Percentiles rank a stretch among this genome's conserved stretches.
phyloP scores from a whole-genome alignment of 1,140 invertebrate genomes.

The Planococcus citri region DNA sequence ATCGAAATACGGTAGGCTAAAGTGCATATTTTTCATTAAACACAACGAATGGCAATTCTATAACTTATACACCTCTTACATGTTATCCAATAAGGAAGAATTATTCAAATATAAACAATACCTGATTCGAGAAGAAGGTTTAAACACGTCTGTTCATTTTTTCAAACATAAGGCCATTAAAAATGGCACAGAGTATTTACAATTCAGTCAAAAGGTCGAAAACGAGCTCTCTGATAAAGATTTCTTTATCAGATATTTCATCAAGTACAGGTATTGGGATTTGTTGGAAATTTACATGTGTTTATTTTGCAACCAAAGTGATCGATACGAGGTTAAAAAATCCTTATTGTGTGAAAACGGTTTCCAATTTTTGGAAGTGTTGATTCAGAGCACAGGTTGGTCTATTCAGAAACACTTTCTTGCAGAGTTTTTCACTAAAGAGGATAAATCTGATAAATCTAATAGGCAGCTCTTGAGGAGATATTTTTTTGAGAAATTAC shows the following conservation, averaged over 20 bases:
- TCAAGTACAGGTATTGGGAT: not conserved
- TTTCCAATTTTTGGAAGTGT: not conserved
- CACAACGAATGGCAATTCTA: constrained; percentile 2
- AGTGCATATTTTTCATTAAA: not conserved
- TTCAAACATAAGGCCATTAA: not conserved
- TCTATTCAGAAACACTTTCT: not conserved
- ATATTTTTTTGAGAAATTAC: not conserved
- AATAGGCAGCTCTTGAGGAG: not conserved
- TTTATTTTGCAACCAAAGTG: not conserved
- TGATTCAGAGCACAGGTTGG: not conserved
- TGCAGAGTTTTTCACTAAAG: not conserved
- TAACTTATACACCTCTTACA: not conserved
- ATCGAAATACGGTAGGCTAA: not conserved
- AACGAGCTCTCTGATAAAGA: not conserved
- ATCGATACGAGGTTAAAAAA: not conserved
- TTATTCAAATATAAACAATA: not conserved
- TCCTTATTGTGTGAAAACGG: not conserved
- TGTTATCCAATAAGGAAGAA: not conserved
- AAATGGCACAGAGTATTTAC: not conserved
- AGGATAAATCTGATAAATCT: not conserved
- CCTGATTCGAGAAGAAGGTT: not conserved
- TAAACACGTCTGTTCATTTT: not conserved
- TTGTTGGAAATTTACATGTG: not conserved
- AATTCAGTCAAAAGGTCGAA: not conserved
- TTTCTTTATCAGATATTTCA: not conserved